phyloP scores from a whole-genome alignment of 2,113 vertebrate genomes.

The human (Homo sapiens) region GRCh38 chr15:46089001-46089500 shows the following conservation, averaged over 20 bases:
- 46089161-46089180: not conserved
- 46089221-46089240: not conserved
- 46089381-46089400: not conserved
- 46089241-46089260: not conserved
- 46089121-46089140: not conserved
- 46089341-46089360: slow-evolving; percentile 16
- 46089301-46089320: not conserved
- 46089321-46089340: not conserved
- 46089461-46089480: not conserved
- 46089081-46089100: not conserved
- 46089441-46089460: not conserved
- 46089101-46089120: not conserved
- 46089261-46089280: not conserved
- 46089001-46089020: accelerated
- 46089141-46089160: not conserved
- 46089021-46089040: not conserved
- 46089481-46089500: slow-evolving; percentile 39
- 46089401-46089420: not conserved
- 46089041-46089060: not conserved
- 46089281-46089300: not conserved
- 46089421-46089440: not conserved
- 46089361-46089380: not conserved
- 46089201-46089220: slow-evolving; percentile 26
- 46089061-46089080: not conserved
- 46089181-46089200: not conserved